Evolutionary conservation across 2,797 vertebrate species (phyloP).

Genomic region (Naso thynnoides): DNA sequence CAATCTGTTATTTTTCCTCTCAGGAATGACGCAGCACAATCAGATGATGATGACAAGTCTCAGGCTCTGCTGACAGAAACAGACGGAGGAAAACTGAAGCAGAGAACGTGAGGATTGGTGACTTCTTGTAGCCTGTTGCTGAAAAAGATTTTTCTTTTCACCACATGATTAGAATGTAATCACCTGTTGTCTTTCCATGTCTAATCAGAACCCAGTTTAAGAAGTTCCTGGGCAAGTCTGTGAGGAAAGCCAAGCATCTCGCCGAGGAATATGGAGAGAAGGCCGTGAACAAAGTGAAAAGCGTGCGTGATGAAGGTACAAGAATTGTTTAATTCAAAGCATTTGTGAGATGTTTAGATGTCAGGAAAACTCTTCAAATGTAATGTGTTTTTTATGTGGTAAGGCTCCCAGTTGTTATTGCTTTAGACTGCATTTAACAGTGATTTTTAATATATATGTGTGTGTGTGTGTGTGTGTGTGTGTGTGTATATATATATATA

Average conservation of each 20-base stretch:
- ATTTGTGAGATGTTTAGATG: background rate
- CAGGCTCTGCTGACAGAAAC: constrained; percentile 89
- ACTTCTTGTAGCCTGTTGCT: background rate
- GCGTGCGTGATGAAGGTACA: constrained; percentile 96
- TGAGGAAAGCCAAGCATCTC: constrained; percentile 96
- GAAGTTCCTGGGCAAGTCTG: constrained; percentile 97
- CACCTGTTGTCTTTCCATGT: background rate
- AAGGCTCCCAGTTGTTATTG: background rate
- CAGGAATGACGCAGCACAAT: constrained; percentile 96
- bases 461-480: too few relatives aligned
- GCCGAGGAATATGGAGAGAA: constrained; percentile 98
- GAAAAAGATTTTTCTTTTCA: background rate
- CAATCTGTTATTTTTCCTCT: constrained; percentile 46
- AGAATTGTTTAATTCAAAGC: background rate
- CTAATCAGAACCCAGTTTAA: constrained; percentile 92
- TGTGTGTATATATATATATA: too few relatives aligned
- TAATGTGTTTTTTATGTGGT: background rate
- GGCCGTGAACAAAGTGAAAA: constrained; percentile 99
- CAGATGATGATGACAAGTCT: constrained; percentile 97
- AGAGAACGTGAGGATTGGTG: constrained; percentile 91
- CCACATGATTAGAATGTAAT: background rate
- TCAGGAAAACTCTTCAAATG: background rate
- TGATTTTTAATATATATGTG: too few relatives aligned
- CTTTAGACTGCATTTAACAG: background rate
- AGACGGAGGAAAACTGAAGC: constrained; percentile 96